Evolutionary conservation across 2,888 invertebrate species (phyloP), one percentile per base, ranked within the genome.

Genomic region (Dysmachus trigonus): DNA sequence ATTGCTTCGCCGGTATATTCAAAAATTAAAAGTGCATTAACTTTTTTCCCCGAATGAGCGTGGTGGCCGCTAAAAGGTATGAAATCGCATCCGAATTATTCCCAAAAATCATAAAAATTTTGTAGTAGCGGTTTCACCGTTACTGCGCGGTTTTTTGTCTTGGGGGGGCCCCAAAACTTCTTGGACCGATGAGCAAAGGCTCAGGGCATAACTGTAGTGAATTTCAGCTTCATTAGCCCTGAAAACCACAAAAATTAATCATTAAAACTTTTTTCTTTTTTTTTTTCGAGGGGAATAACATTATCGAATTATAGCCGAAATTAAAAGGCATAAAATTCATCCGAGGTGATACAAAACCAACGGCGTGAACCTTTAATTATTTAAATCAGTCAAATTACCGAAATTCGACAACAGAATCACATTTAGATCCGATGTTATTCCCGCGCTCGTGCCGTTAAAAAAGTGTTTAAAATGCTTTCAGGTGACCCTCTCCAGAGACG

Each of bases 341-440:
- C 10, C 1, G 47, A 47, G 77, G 30, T 30, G 77, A 47, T 22
- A 47, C 47, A 47, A 47, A 77, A 47, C 22, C 30, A 35, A 15
- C 77, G 22, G 47, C 27, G 47, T 38, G 76, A 76, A 76, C 38
- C 22, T 38, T n/a, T 76, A 76, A 76, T 76, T 76, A 76, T 76
- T 38, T n/a, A 76, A 38, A 76, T 76, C 41, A 31, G 41, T 62
- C 76, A 77, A 77, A 77, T 77, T 47, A 77, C 77, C 13, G n/a
- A 27, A 5, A 31, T 47, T 31, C 47, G 47, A 77, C 77, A 77
- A 30, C 13, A 47, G 47, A 77, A 77, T 77, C 77, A 77, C 77
- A 77, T 77, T 77, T 47, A n/a, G 47, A 30, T 1, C 35, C 73
- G 22, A 62, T 62, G 73, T 31, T 33, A 77, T 47, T n/a, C 27